These are phyloP conservation scores for Bergia sp. DNA, from an alignment of 92 coral and sea anemone genomes.

Conservation along the genomic window DNA sequence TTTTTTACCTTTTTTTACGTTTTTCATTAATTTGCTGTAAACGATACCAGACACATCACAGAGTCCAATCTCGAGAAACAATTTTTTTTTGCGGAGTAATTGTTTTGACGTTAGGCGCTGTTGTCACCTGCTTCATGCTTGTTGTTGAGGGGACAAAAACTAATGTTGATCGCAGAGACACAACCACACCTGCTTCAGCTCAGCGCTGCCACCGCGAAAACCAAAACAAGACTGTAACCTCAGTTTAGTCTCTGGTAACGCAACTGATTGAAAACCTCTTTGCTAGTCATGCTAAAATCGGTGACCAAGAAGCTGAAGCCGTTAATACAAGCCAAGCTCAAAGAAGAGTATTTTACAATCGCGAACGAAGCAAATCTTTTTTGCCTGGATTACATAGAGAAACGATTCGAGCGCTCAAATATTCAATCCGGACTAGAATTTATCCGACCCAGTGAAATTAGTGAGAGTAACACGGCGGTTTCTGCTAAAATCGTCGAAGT, in stretches of 20 bases:
- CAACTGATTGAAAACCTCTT: not conserved
- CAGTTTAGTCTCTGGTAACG: not conserved
- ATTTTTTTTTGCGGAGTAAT: not conserved
- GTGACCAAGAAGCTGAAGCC: conserved; percentile 87
- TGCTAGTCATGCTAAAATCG: conserved; percentile 65
- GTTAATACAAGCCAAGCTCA: conserved; percentile 76
- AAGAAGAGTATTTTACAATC: conserved; percentile 80
- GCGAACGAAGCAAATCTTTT: conserved; percentile 86
- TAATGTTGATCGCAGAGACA: not conserved
- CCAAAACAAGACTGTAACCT: not conserved
- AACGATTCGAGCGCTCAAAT: conserved; percentile 74
- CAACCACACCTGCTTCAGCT: conserved; percentile 23
- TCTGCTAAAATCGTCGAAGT: conserved; percentile 83
- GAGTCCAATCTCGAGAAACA: not conserved
- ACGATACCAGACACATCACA: not conserved
- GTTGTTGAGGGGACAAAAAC: not conserved
- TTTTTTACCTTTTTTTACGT: not conserved
- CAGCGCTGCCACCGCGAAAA: not conserved
- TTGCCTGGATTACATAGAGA: conserved; percentile 87
- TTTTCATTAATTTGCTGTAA: not conserved
- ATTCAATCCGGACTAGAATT: conserved; percentile 83
- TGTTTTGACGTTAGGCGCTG: not conserved
- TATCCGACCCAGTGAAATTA: conserved; percentile 72
- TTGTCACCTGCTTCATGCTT: conserved; percentile 2
- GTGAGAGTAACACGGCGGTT: conserved; percentile 61